phyloP scores from a whole-genome alignment of 2,888 invertebrate species.

The Sminthurinus aureus region DNA sequence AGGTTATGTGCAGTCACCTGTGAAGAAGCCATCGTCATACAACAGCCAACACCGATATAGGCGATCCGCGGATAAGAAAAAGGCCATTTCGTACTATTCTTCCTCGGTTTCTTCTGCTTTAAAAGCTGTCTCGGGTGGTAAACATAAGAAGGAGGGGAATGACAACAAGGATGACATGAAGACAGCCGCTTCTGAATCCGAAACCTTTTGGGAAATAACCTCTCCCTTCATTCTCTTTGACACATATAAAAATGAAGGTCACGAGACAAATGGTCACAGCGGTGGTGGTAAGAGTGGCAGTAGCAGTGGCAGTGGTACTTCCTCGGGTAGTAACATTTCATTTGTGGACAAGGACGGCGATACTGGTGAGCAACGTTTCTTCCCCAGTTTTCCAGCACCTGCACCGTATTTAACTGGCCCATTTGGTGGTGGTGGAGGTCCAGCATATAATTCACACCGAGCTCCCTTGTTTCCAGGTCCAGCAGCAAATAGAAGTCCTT shows the following conservation, averaged over 20 bases:
- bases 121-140: background rate
- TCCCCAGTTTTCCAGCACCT: slow-evolving; percentile 54
- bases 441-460: slow-evolving; percentile 24
- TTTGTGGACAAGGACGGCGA: slow-evolving; percentile 49
- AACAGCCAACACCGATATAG: slow-evolving; percentile 8
- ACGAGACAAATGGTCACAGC: slow-evolving; percentile 15
- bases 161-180: slow-evolving; percentile 33
- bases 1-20: background rate
- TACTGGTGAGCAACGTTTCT: slow-evolving; percentile 55
- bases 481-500: slow-evolving; percentile 56
- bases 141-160: background rate
- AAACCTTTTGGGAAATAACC: slow-evolving; percentile 49
- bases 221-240: slow-evolving; percentile 52
- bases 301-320: background rate
- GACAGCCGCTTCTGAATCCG: slow-evolving; percentile 47
- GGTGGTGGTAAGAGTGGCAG: background rate
- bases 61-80: background rate
- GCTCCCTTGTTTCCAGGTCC: slow-evolving; percentile 58
- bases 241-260: slow-evolving; percentile 48
- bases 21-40: background rate
- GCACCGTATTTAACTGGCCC: slow-evolving; percentile 49
- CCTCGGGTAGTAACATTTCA: slow-evolving; percentile 30
- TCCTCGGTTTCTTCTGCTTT: background rate
- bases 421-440: slow-evolving; percentile 42
- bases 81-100: background rate